These are phyloP conservation scores for Blera fallax DNA, from an alignment of 2,888 invertebrate genomes.

Conservation along the genomic window DNA sequence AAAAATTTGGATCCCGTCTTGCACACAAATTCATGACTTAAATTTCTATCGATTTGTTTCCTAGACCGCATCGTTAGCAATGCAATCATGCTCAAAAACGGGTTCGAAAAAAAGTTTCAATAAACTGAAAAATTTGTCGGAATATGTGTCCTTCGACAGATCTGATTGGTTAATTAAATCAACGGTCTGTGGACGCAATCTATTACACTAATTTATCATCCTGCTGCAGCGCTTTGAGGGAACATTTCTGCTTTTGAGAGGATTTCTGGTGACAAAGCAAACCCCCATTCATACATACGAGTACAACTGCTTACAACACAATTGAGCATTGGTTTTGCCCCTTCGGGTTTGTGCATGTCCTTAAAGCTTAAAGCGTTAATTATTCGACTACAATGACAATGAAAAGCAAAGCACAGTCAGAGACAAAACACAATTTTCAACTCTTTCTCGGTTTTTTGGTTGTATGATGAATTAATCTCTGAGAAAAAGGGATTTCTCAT, in stretches of 20 bases:
- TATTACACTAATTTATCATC: not conserved
- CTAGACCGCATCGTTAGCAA: too few species aligned
- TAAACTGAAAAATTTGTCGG: too few species aligned
- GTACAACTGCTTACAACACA: not conserved
- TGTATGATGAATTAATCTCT: conserved; percentile 61
- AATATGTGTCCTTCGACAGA: not conserved
- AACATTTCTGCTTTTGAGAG: not conserved
- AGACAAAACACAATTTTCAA: not conserved
- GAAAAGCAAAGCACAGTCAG: not conserved
- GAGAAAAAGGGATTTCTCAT: conserved; percentile 47
- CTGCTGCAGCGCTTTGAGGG: not conserved
- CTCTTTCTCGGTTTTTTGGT: conserved; percentile 16
- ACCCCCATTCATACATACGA: not conserved
- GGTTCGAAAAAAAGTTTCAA: too few species aligned
- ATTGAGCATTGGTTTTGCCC: not conserved
- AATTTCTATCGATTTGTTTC: too few species aligned
- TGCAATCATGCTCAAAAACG: too few species aligned
- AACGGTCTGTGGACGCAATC: not conserved
- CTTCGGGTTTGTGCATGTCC: not conserved
- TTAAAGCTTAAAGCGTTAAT: conserved; percentile 35
- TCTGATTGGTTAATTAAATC: conserved; percentile 14
- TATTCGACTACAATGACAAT: conserved; percentile 37
- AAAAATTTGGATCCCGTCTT: too few species aligned
- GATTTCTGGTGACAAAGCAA: not conserved
- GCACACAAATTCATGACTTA: too few species aligned